phyloP scores from a whole-genome alignment of 2,888 invertebrate species.

The Apamea epomidion region DNA sequence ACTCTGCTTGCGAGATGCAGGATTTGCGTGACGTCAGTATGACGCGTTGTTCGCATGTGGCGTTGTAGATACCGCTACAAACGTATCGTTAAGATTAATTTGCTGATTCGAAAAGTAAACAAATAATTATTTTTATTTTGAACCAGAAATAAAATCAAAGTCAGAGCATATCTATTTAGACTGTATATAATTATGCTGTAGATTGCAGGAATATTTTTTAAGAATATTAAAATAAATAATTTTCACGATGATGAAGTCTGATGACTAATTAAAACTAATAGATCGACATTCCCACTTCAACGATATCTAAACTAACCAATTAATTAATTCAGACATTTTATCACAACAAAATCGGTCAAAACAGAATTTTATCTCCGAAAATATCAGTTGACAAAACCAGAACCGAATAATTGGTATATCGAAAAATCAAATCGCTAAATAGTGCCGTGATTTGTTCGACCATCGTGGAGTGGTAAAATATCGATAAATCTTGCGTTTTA shows the following conservation, averaged over 20 bases:
- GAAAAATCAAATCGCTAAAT: slow-evolving; percentile 77
- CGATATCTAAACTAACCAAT: slow-evolving; percentile 44
- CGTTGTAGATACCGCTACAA: too few species aligned
- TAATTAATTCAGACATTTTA: slow-evolving; percentile 65
- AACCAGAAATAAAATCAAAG: background rate
- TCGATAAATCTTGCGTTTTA: slow-evolving; percentile 90
- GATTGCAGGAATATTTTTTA: background rate
- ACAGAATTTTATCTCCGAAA: slow-evolving; percentile 56
- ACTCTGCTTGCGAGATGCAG: too few species aligned
- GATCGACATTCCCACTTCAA: slow-evolving; percentile 20
- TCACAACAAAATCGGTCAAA: slow-evolving; percentile 63
- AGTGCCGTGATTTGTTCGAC: slow-evolving; percentile 88
- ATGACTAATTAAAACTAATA: slow-evolving; percentile 14
- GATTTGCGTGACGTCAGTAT: too few species aligned
- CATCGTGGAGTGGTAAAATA: slow-evolving; percentile 85
- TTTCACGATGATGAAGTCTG: background rate
- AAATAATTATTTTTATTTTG: slow-evolving; percentile 17
- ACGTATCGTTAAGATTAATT: slow-evolving; percentile 26
- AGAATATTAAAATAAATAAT: background rate
- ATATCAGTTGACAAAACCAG: slow-evolving; percentile 54
- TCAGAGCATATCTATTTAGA: background rate
- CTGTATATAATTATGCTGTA: background rate
- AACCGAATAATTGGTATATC: slow-evolving; percentile 75
- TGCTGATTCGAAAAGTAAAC: slow-evolving; percentile 16
- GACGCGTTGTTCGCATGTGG: too few species aligned